Evolutionary conservation across 1,140 invertebrate species (phyloP).

Genomic region (Drosophila oshimai): DNA sequence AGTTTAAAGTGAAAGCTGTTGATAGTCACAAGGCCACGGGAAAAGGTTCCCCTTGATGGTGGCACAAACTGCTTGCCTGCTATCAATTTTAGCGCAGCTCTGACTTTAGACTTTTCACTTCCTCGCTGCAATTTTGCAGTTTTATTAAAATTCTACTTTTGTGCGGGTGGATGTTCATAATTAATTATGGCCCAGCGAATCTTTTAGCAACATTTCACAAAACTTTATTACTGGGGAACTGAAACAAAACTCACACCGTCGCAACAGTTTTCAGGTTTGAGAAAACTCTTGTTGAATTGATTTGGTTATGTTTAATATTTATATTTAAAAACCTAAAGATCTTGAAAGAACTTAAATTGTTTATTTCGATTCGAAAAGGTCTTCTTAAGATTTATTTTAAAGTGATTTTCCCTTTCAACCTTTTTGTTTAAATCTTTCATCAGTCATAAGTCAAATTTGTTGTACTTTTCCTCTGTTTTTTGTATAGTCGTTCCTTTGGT

Average conservation of each 20-base stretch:
- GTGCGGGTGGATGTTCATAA: conserved; percentile 18
- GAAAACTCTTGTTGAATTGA: neutral
- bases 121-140: neutral
- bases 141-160: neutral
- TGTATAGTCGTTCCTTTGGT: neutral
- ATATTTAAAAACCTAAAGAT: too few species aligned
- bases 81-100: conserved; percentile 48
- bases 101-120: conserved; percentile 3
- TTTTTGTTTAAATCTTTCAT: conserved; percentile 14
- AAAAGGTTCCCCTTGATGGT: neutral
- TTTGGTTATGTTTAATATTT: neutral
- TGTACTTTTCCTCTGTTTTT: too few species aligned
- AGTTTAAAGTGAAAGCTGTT: conserved; percentile 33
- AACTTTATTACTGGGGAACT: neutral
- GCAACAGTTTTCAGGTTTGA: too few species aligned
- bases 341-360: neutral
- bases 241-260: neutral
- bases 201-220: conserved; percentile 1
- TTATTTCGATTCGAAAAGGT: neutral
- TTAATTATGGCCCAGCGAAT: conserved; percentile 42
- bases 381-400: neutral
- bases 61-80: neutral
- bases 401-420: neutral
- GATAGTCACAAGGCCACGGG: conserved; percentile 31
- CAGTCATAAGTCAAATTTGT: too few species aligned